Percentiles rank a stretch among this genome's conserved stretches.
Evolutionary conservation across 2,113 vertebrate genomes (phyloP).

Genomic region (Poeciliopsis occidentalis): DNA sequence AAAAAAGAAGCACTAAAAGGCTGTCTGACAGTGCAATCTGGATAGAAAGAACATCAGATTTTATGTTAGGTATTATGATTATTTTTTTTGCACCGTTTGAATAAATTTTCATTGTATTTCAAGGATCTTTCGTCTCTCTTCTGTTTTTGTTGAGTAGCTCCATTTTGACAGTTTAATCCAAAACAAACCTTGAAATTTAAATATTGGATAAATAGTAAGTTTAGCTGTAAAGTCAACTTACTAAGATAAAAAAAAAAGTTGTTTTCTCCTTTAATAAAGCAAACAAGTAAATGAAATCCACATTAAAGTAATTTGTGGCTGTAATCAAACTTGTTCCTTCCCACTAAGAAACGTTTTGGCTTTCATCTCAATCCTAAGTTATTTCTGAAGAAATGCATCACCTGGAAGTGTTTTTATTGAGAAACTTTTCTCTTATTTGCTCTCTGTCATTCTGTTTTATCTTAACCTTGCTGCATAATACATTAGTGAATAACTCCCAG

Average conservation of each 20-base stretch:
- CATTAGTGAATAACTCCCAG: slow-evolving; percentile 63
- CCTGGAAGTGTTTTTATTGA: background rate
- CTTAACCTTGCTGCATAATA: slow-evolving; percentile 60
- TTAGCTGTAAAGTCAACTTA: no score
- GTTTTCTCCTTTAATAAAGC: background rate
- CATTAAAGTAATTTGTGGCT: background rate
- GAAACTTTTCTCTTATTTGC: background rate
- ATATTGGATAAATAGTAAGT: no score
- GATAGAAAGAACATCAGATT: slow-evolving; percentile 78
- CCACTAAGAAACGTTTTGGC: background rate
- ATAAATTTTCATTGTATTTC: slow-evolving; percentile 85
- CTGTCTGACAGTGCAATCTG: slow-evolving; percentile 78
- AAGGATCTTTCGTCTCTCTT: slow-evolving; percentile 43
- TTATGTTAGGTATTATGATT: slow-evolving; percentile 71
- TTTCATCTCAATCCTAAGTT: background rate
- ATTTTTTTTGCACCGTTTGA: slow-evolving; percentile 83
- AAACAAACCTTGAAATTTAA: no score
- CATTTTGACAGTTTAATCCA: background rate
- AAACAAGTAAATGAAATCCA: background rate
- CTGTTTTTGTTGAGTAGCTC: slow-evolving; percentile 1
- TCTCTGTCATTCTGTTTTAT: slow-evolving; percentile 1
- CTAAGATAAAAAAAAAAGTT: no score
- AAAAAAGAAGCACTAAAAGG: slow-evolving; percentile 58
- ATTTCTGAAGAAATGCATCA: background rate
- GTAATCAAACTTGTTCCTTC: background rate